phyloP scores from a whole-genome alignment of 2,797 vertebrate genomes.

The Onychomys torridus region DNA sequence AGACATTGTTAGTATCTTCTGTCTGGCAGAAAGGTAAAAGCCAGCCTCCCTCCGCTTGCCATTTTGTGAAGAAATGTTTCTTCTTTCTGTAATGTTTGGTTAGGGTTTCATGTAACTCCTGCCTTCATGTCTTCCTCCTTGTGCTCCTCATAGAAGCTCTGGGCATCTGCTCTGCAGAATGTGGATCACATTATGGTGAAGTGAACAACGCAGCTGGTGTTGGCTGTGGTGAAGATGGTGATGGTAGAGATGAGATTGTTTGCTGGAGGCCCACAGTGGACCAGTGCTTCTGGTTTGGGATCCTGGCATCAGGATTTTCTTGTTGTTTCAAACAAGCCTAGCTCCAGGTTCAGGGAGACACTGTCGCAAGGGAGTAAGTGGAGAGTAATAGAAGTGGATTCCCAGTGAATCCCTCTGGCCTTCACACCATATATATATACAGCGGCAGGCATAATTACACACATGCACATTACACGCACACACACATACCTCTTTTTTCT shows the following conservation, averaged over 20 bases:
- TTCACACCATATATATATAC: not conserved
- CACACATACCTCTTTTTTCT: not conserved
- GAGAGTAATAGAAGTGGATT: not conserved
- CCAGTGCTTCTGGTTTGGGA: not conserved
- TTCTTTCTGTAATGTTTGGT: not conserved
- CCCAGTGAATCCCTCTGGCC: not conserved
- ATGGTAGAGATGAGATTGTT: not conserved
- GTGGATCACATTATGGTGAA: not conserved
- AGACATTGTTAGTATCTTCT: not conserved
- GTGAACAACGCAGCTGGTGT: not conserved
- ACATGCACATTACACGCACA: not conserved
- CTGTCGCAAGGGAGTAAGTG: too few relatives aligned
- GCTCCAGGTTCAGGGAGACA: not conserved
- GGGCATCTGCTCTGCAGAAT: not conserved
- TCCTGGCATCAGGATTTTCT: not conserved
- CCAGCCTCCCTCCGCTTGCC: not conserved
- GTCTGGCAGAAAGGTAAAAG: constrained; percentile 1
- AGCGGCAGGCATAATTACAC: not conserved
- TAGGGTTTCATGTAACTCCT: not conserved
- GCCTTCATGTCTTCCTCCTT: not conserved
- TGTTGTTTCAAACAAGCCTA: not conserved
- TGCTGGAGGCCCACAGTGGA: not conserved
- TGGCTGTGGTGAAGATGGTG: not conserved
- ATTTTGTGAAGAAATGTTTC: constrained; percentile 9
- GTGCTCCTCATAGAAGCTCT: not conserved